Evolutionary conservation across 1,140 invertebrate species (phyloP).

Genomic region (Lepidurus couesii): DNA sequence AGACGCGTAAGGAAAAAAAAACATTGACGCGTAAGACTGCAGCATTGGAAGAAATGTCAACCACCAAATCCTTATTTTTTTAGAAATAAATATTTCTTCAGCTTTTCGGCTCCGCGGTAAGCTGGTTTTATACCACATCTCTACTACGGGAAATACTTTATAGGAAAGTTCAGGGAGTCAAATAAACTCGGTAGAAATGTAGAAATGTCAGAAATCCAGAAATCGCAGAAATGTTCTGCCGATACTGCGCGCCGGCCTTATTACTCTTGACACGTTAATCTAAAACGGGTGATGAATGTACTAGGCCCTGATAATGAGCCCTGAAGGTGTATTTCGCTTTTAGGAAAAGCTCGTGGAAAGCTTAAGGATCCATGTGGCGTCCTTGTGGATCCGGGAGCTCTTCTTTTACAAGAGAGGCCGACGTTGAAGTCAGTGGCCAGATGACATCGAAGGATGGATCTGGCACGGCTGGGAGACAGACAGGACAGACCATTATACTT

Average conservation of each 20-base stretch:
- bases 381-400: background rate
- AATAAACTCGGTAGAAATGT: background rate
- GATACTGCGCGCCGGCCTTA: background rate
- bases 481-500: background rate
- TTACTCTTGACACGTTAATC: background rate
- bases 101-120: too few species aligned
- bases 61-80: too few species aligned
- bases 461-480: background rate
- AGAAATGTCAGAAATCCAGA: background rate
- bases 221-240: background rate
- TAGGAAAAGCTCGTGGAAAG: background rate
- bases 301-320: background rate
- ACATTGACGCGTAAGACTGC: too few species aligned
- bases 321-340: background rate
- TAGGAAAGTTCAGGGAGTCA: background rate
- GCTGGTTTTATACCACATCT: too few species aligned
- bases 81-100: too few species aligned
- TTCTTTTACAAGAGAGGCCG: background rate
- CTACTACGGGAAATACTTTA: too few species aligned
- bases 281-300: background rate
- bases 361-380: background rate
- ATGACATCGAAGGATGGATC: constrained; percentile 9
- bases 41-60: too few species aligned
- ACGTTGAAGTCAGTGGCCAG: background rate
- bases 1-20: too few species aligned